These are phyloP conservation scores for Chamaetylas fuelleborni DNA, from an alignment of 2,113 vertebrate genomes.

Conservation along the genomic window DNA sequence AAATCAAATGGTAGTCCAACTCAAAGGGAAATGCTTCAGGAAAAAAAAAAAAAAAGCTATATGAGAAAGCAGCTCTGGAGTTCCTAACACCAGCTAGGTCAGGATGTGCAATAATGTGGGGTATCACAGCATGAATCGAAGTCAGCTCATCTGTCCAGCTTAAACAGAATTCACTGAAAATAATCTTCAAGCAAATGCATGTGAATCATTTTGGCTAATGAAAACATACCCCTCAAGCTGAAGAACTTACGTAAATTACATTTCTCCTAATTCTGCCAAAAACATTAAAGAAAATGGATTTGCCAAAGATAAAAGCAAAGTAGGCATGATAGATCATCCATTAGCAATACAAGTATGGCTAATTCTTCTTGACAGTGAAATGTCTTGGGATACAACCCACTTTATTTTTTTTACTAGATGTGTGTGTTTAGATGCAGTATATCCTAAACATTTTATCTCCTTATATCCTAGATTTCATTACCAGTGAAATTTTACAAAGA, in stretches of 20 bases:
- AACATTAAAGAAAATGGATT: conserved; percentile 38
- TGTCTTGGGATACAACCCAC: neutral
- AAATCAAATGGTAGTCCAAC: neutral
- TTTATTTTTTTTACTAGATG: neutral
- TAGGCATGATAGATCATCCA: neutral
- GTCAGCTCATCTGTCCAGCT: neutral
- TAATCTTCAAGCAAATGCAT: neutral
- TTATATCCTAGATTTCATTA: neutral
- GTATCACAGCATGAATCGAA: neutral
- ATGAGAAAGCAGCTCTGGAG: fast-evolving
- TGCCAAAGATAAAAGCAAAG: neutral
- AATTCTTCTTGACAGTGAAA: conserved; percentile 29
- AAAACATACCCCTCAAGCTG: neutral
- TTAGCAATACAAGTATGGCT: neutral
- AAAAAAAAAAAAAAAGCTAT: fast-evolving
- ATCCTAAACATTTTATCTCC: neutral
- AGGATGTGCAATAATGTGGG: neutral
- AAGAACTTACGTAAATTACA: neutral
- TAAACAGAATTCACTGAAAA: neutral
- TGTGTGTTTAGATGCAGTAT: neutral
- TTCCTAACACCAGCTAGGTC: neutral
- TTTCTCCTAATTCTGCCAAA: conserved; percentile 31
- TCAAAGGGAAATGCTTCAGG: neutral
- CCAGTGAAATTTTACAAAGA: neutral
- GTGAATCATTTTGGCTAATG: conserved; percentile 12